Base-by-base conservation (phyloP, 2,797 vertebrate species). In the Anabas testudineus region DNA sequence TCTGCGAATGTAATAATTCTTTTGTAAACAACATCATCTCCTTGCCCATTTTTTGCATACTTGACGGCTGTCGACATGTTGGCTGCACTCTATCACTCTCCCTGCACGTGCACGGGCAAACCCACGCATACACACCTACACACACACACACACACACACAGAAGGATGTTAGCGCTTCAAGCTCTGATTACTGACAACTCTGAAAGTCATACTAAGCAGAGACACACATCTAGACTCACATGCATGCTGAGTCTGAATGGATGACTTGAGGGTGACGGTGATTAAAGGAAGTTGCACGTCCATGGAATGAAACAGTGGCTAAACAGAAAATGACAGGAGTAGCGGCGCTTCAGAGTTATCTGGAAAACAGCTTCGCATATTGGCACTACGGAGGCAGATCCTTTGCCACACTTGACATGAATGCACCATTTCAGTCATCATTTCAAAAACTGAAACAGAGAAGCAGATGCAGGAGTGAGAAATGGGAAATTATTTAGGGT, bases 11-110 rank as follows among this genome's bases (percentile, higher is more conserved):
- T 76, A 87, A 84, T 90, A 87, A 90, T 88, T 90, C 76, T 68
- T 90, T 86, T 86, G 83, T 87, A 84, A 88, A 83, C 80, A 60
- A 65, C 84, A 82, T 88, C 79, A 70, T 78, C 76, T 83, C 69
- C 72, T 65, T n/a, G 36, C 52, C 72, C 55, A 36, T 82, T 83
- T 76, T 45, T 70, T 84, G 84, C 84, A 85, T 82, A 72, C 66
- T 90, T 89, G 82, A 74, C 67, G 42, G 64, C 80, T 88, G 88
- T 91, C 86, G 86, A 87, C 75, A 79, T 22, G 71, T 73, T 85
- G 86, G 79, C 83, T 78, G 72, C 84, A 81, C 80, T 84, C 82
- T 85, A 80, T 89, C 85, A 81, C 57, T 86, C 85, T 80, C 18
- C 14, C 39, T 12, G n/a, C 55, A 4, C 9, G 48, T 34, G 70